Percentiles rank a stretch among this genome's conserved stretches.
phyloP scores from a whole-genome alignment of 2,888 invertebrate species.

The Icerya purchasi region DNA sequence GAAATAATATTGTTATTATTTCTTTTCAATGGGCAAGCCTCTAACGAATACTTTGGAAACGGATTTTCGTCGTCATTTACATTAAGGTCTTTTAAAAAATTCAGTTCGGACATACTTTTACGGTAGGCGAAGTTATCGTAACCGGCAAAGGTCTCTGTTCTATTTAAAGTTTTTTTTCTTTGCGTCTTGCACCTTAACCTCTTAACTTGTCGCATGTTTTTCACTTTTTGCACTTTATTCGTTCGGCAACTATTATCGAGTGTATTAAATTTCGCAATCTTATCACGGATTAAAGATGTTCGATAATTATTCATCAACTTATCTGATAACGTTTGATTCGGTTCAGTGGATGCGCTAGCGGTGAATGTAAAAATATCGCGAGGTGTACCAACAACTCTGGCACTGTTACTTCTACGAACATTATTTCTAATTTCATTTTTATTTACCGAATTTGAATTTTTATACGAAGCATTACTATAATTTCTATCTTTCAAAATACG shows the following conservation, averaged over 20 bases:
- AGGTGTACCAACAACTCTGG: constrained; percentile 4
- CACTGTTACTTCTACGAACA: neutral
- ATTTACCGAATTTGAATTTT: too few relatives aligned
- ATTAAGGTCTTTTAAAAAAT: neutral
- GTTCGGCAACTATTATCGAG: neutral
- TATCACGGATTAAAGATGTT: too few relatives aligned
- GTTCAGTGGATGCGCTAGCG: too few relatives aligned
- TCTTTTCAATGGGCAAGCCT: neutral
- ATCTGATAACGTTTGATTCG: too few relatives aligned
- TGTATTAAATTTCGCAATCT: too few relatives aligned
- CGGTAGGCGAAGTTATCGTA: constrained; percentile 12
- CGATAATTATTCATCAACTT: too few relatives aligned
- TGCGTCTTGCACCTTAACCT: neutral
- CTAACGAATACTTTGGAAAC: neutral
- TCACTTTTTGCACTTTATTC: neutral
- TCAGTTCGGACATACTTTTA: constrained; percentile 3
- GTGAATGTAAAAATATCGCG: too few relatives aligned
- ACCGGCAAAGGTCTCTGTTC: constrained; percentile 8
- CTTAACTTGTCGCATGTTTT: constrained; percentile 6
- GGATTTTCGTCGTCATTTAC: neutral
- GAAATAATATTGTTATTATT: neutral
- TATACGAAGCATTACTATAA: too few relatives aligned
- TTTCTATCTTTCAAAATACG: too few relatives aligned
- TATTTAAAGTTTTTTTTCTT: neutral
- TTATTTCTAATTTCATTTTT: neutral